phyloP scores from a whole-genome alignment of 2,113 vertebrate genomes.

The Laticauda colubrina region DNA sequence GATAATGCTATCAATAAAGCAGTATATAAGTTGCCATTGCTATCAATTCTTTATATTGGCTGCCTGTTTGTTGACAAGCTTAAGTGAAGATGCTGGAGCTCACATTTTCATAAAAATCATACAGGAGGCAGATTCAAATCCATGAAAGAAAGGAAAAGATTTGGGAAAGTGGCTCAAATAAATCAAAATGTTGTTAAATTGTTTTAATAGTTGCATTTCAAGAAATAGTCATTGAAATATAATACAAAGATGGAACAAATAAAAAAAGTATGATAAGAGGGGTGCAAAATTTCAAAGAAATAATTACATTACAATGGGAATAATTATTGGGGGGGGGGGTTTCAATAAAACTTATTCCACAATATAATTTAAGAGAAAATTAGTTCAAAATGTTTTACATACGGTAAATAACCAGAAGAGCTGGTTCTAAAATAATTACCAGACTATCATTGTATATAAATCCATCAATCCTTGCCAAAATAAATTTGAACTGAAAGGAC shows the following conservation, averaged over 20 bases:
- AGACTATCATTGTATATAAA: neutral
- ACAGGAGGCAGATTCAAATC: neutral
- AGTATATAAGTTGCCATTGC: no score
- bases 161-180: neutral
- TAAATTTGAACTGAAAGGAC: neutral
- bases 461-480: neutral
- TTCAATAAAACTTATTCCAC: neutral
- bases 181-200: neutral
- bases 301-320: neutral
- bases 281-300: neutral
- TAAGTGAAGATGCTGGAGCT: neutral
- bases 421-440: neutral
- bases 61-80: neutral
- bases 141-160: neutral
- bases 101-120: neutral
- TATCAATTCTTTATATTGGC: neutral
- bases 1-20: no score
- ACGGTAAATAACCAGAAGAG: neutral
- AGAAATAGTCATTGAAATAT: neutral
- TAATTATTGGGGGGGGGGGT: neutral
- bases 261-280: neutral
- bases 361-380: neutral
- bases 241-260: neutral
- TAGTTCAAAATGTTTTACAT: neutral
- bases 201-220: neutral